A percentile compares a stretch with the other conserved stretches of the same genome.
phyloP scores from a whole-genome alignment of 2,888 invertebrate species.

The Meiosimyza decipiens region DNA sequence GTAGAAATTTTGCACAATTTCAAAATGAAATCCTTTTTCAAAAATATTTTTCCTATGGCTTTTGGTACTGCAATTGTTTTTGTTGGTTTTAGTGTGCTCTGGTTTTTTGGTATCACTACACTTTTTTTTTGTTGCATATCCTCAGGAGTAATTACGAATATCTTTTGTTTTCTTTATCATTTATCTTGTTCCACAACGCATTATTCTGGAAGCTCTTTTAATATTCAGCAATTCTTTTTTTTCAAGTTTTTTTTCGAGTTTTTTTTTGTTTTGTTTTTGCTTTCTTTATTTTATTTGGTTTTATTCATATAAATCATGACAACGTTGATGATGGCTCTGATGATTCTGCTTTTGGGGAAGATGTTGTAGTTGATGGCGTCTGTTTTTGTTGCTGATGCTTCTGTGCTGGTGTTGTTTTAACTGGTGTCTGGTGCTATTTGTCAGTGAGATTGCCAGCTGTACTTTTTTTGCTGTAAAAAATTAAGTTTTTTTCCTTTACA shows the following conservation, averaged over 20 bases:
- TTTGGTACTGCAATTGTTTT: too few relatives aligned
- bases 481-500: too few relatives aligned
- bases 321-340: slow-evolving; percentile 23
- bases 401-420: slow-evolving; percentile 8
- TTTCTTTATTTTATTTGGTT: background rate
- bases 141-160: slow-evolving; percentile 27
- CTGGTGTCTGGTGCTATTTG: background rate
- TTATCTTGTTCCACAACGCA: slow-evolving; percentile 30
- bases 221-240: slow-evolving; percentile 19
- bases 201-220: slow-evolving; percentile 29
- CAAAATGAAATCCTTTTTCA: too few relatives aligned
- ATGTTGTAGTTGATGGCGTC: background rate
- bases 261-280: background rate
- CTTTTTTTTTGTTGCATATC: background rate
- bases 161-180: slow-evolving; percentile 25
- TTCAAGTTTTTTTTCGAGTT: background rate
- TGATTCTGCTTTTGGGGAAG: slow-evolving; percentile 2
- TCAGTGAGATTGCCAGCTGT: too few relatives aligned
- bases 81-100: too few relatives aligned
- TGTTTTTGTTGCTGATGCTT: background rate
- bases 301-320: slow-evolving; percentile 21
- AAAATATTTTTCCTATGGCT: too few relatives aligned
- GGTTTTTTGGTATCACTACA: too few relatives aligned
- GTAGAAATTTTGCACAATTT: too few relatives aligned
- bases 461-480: too few relatives aligned